A percentile compares a stretch with the other conserved stretches of the same genome.
Conservation (phyloP, 2,113 vertebrate species). For the Dryoscopus gambensis region DNA sequence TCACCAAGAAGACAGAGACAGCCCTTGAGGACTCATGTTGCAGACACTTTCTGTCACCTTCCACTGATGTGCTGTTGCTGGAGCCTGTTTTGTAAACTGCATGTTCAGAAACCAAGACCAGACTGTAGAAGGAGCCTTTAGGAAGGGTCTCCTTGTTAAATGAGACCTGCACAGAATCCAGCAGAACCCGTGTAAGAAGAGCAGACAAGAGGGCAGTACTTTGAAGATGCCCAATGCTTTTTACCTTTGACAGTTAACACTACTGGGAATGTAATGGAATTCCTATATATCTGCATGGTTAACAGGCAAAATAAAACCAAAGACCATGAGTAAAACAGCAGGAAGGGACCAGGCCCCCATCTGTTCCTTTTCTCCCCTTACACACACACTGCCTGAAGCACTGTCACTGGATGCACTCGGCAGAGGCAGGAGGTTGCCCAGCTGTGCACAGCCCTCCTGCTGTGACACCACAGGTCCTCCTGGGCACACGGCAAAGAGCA, state of each 20-base stretch:
- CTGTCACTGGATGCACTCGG: not conserved
- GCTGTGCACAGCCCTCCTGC: not conserved
- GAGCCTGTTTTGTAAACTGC: not conserved
- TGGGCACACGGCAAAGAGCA: not conserved
- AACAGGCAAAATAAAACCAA: not conserved
- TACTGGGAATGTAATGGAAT: not conserved
- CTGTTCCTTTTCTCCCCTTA: not conserved
- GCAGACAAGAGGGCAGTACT: not conserved
- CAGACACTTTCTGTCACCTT: not conserved
- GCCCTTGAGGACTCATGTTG: not conserved
- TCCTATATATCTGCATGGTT: not conserved
- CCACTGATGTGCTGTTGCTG: not conserved
- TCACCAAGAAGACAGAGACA: not conserved
- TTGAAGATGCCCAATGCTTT: rapidly evolving
- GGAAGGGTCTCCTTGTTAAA: not conserved
- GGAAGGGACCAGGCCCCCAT: not conserved
- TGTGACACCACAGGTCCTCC: not conserved
- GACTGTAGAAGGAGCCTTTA: not conserved
- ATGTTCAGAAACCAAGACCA: not conserved
- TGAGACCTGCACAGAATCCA: not conserved
- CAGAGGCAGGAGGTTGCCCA: not conserved
- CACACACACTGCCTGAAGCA: not conserved
- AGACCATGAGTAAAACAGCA: not conserved
- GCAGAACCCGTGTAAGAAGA: not conserved
- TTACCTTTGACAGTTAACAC: not conserved